Evolutionary conservation across 2,113 vertebrate genomes (phyloP).

Genomic region (Dinomys branickii): DNA sequence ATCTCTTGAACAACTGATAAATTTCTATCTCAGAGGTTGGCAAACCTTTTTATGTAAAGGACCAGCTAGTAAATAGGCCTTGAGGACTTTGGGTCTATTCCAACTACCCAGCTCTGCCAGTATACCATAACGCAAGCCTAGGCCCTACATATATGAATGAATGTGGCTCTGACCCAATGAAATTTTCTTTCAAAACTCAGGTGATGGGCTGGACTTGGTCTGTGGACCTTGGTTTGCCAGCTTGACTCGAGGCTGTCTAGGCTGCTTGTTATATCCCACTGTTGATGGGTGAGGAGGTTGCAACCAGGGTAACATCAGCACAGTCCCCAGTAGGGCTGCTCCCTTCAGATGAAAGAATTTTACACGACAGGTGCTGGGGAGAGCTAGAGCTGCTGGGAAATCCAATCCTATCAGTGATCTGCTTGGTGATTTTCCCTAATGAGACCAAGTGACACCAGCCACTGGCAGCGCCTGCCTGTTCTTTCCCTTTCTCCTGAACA

Average conservation of each 20-base stretch:
- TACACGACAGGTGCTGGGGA: slow-evolving; percentile 74
- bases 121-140: neutral
- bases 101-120: neutral
- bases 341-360: slow-evolving; percentile 67
- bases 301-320: slow-evolving; percentile 67
- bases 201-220: slow-evolving; percentile 51
- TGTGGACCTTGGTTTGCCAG: slow-evolving; percentile 2
- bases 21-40: neutral
- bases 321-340: neutral
- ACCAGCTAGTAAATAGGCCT: neutral
- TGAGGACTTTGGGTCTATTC: neutral
- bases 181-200: slow-evolving; percentile 51
- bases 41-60: slow-evolving; percentile 15
- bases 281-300: slow-evolving; percentile 59
- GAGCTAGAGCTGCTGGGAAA: slow-evolving; percentile 65
- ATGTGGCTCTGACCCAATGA: neutral
- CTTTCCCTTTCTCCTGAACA: slow-evolving; percentile 23
- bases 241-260: neutral
- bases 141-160: neutral
- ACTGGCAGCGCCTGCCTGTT: slow-evolving; percentile 31
- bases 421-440: slow-evolving; percentile 63
- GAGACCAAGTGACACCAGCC: slow-evolving; percentile 61
- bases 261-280: slow-evolving; percentile 25
- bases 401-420: slow-evolving; percentile 68
- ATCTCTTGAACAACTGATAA: slow-evolving; percentile 48